Conservation (phyloP, 2,797 vertebrate genomes). For the Periparus ater region DNA sequence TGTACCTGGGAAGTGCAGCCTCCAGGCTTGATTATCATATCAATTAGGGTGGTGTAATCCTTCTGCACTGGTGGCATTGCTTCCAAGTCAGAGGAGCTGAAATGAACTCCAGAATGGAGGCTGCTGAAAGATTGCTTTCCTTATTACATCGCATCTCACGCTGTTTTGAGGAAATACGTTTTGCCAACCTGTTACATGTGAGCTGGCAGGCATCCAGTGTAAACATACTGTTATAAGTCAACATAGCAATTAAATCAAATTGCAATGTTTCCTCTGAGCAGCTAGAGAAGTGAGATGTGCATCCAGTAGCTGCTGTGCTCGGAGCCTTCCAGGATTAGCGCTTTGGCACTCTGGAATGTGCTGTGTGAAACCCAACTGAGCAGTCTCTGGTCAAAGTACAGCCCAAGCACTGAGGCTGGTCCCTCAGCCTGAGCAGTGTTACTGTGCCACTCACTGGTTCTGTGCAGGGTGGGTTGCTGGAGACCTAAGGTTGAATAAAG, state of each 20-base stretch:
- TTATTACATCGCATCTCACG: slow-evolving; percentile 2
- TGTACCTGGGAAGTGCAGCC: slow-evolving; percentile 52
- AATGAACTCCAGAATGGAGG: not conserved
- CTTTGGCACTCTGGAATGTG: not conserved
- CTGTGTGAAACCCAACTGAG: not conserved
- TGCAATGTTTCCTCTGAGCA: slow-evolving; percentile 38
- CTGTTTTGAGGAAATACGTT: slow-evolving; percentile 43
- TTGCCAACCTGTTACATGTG: slow-evolving; percentile 50
- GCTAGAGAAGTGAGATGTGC: slow-evolving; percentile 23
- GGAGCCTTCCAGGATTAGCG: slow-evolving; percentile 21
- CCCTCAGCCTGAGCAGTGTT: not conserved
- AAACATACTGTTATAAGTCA: slow-evolving; percentile 61
- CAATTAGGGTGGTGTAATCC: slow-evolving; percentile 36
- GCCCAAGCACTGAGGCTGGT: not conserved
- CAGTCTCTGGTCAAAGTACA: not conserved
- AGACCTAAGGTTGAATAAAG: not conserved
- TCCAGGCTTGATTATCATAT: slow-evolving; percentile 32
- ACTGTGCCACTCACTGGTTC: not conserved
- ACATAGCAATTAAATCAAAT: slow-evolving; percentile 66
- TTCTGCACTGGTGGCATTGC: not conserved
- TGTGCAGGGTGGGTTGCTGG: not conserved
- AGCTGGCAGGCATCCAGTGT: slow-evolving; percentile 56
- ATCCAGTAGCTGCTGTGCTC: slow-evolving; percentile 5
- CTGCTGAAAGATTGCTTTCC: slow-evolving; percentile 6
- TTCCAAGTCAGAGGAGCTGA: not conserved